These are phyloP conservation scores for Alloplasta piceator DNA, from an alignment of 2,888 invertebrate genomes.

Conservation along the genomic window DNA sequence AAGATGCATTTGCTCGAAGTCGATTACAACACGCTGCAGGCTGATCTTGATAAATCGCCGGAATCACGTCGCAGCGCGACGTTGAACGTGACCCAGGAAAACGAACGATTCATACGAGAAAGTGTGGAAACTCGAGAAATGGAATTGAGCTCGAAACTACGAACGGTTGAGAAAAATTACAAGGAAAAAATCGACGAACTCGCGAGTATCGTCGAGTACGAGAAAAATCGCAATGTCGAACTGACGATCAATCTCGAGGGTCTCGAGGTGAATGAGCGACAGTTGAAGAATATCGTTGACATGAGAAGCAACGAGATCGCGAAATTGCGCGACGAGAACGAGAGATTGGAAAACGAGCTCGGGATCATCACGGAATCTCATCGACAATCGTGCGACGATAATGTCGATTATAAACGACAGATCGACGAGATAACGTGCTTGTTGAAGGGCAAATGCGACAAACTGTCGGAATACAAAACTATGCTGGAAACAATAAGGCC, in stretches of 20 bases:
- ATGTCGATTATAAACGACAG: slow-evolving; percentile 79
- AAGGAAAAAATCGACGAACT: slow-evolving; percentile 73
- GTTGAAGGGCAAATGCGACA: slow-evolving; percentile 78
- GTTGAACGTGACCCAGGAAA: slow-evolving; percentile 69
- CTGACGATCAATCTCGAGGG: slow-evolving; percentile 74
- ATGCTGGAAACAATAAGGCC: slow-evolving; percentile 76
- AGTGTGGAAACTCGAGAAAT: slow-evolving; percentile 70
- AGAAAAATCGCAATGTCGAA: slow-evolving; percentile 75
- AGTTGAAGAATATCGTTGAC: slow-evolving; percentile 78
- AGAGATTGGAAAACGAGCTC: slow-evolving; percentile 82
- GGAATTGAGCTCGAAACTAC: slow-evolving; percentile 73
- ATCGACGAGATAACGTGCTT: slow-evolving; percentile 78
- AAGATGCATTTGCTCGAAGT: slow-evolving; percentile 72
- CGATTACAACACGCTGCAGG: slow-evolving; percentile 73
- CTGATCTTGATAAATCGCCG: slow-evolving; percentile 71
- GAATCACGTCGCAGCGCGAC: slow-evolving; percentile 36
- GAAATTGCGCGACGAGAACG: slow-evolving; percentile 80
- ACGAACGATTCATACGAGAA: slow-evolving; percentile 71
- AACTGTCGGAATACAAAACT: slow-evolving; percentile 81
- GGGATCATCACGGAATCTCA: slow-evolving; percentile 80
- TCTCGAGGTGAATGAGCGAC: slow-evolving; percentile 75
- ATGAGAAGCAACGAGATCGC: slow-evolving; percentile 78
- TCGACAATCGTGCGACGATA: slow-evolving; percentile 81
- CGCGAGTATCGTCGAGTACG: slow-evolving; percentile 67
- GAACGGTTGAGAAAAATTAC: slow-evolving; percentile 70